Evolutionary conservation across 2,113 vertebrate genomes (phyloP).

Genomic region (Rhynchomys soricoides): DNA sequence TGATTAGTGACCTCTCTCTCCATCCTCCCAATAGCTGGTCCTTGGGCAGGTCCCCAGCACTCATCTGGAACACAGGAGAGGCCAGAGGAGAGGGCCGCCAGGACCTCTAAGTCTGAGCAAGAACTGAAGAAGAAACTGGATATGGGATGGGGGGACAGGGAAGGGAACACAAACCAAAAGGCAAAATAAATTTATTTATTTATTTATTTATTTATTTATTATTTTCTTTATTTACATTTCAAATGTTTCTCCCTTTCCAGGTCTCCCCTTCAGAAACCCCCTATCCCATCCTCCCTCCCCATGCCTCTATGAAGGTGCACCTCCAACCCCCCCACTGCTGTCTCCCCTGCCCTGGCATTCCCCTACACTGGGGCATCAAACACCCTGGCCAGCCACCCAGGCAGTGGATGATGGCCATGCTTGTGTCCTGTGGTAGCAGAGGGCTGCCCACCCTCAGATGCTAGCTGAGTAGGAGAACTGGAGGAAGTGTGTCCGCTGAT

Average conservation of each 20-base stretch:
- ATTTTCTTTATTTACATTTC: too few species aligned
- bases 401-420: not conserved
- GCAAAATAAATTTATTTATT: constrained; percentile 60
- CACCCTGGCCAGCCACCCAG: constrained; percentile 30
- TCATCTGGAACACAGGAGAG: constrained; percentile 18
- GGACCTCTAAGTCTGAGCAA: not conserved
- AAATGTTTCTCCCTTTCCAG: too few species aligned
- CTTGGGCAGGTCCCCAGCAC: not conserved
- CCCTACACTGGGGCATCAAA: too few species aligned
- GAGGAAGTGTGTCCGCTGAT: constrained; percentile 95
- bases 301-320: too few species aligned
- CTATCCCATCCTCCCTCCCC: too few species aligned
- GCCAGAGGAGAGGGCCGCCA: not conserved
- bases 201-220: too few species aligned
- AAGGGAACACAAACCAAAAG: constrained; percentile 64
- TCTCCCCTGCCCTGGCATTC: too few species aligned
- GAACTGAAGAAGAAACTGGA: constrained; percentile 52
- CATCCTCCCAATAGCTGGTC: not conserved
- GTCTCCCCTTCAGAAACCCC: too few species aligned
- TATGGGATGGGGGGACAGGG: not conserved
- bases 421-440: not conserved
- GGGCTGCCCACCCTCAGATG: constrained; percentile 91
- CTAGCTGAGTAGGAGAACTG: constrained; percentile 97
- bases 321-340: too few species aligned
- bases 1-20: not conserved